These are phyloP conservation scores for Saxidomus purpurata DNA, from an alignment of 1,140 invertebrate species.

Conservation along the genomic window DNA sequence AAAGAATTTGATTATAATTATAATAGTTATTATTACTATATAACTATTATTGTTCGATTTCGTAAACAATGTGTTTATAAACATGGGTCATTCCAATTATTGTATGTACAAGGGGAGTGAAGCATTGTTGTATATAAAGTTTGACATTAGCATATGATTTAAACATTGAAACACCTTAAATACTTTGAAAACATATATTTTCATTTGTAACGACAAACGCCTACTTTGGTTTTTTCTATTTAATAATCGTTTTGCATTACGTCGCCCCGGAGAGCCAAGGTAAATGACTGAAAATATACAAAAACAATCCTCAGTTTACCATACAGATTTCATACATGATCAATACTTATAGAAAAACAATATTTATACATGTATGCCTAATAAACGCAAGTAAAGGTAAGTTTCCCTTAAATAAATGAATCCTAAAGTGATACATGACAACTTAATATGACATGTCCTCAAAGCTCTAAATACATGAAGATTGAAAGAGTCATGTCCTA, in stretches of 20 bases:
- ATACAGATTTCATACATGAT: conserved; percentile 31
- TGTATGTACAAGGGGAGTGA: too few relatives aligned
- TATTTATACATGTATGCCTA: conserved; percentile 35
- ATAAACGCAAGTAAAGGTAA: conserved; percentile 1
- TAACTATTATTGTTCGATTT: too few relatives aligned
- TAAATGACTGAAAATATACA: conserved; percentile 16
- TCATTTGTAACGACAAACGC: conserved; percentile 12
- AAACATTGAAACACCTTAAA: too few relatives aligned
- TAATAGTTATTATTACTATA: too few relatives aligned
- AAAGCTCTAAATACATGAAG: conserved; percentile 18
- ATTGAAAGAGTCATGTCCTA: conserved; percentile 25
- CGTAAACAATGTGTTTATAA: too few relatives aligned
- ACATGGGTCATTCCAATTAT: too few relatives aligned
- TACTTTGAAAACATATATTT: too few relatives aligned
- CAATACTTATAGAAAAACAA: not conserved
- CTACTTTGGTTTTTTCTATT: not conserved
- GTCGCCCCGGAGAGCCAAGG: conserved; percentile 10
- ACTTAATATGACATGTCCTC: conserved; percentile 18
- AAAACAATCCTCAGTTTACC: conserved; percentile 10
- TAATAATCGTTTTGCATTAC: not conserved
- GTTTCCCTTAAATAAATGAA: conserved; percentile 13
- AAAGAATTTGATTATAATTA: too few relatives aligned
- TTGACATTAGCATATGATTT: too few relatives aligned
- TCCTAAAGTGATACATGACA: conserved; percentile 18
- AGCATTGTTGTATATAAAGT: too few relatives aligned